Evolutionary conservation across 2,113 vertebrate genomes (phyloP).

Genomic region (Scophthalmus maximus): DNA sequence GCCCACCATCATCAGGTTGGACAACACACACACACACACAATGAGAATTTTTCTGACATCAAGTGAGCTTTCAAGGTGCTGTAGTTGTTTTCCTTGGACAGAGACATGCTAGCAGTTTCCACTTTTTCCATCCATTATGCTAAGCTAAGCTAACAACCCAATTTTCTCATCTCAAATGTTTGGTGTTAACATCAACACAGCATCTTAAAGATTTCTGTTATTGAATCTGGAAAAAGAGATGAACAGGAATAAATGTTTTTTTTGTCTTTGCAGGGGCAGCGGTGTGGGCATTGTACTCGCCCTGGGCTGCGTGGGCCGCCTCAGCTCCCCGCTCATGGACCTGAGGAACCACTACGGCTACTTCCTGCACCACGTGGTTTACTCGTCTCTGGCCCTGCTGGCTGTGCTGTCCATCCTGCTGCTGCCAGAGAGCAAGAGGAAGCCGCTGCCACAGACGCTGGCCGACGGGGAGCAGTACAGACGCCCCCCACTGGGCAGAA

Average conservation of each 20-base stretch:
- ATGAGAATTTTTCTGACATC: neutral
- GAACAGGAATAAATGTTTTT: neutral
- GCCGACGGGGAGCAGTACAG: constrained; percentile 89
- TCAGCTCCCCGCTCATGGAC: constrained; percentile 89
- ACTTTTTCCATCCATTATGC: neutral
- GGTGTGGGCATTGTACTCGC: constrained; percentile 86
- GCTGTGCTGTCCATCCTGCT: constrained; percentile 92
- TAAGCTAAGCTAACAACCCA: neutral
- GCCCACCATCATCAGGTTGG: constrained; percentile 90
- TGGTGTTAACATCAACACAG: neutral
- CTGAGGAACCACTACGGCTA: constrained; percentile 90
- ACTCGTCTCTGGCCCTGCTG: constrained; percentile 89
- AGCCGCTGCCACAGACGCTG: constrained; percentile 89
- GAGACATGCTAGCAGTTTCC: no score
- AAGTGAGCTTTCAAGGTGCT: no score
- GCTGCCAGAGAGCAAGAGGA: constrained; percentile 91
- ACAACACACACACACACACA: neutral
- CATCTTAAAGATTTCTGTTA: neutral
- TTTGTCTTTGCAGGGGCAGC: constrained; percentile 78
- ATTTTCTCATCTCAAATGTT: neutral
- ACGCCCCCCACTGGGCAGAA: constrained; percentile 85
- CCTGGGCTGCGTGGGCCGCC: constrained; percentile 87
- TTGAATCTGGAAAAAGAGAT: neutral
- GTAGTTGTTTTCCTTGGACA: no score
- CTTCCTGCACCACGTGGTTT: constrained; percentile 91